Percentiles rank a stretch among this genome's conserved stretches.
Evolutionary conservation across 2,113 vertebrate genomes (phyloP).

Genomic region (Salvelinus sp.): DNA sequence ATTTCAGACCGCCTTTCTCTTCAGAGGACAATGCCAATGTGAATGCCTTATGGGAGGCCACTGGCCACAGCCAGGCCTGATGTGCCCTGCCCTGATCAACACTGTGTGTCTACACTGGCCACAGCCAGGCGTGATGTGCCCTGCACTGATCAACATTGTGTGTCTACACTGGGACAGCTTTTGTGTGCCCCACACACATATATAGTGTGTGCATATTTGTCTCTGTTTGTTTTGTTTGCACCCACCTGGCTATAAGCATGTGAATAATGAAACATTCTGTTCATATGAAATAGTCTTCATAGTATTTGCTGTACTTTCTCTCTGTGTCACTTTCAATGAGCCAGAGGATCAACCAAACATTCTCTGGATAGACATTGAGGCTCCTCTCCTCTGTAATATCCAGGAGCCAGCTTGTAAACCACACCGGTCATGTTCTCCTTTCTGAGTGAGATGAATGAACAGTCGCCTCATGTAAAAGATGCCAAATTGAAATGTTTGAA

Average conservation of each 20-base stretch:
- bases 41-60: conserved; percentile 53
- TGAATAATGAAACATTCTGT: conserved; percentile 51
- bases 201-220: conserved; percentile 2
- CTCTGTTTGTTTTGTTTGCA: conserved; percentile 33
- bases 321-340: conserved; percentile 62
- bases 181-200: background rate
- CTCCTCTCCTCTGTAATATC: conserved; percentile 22
- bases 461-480: conserved; percentile 27
- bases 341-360: conserved; percentile 44
- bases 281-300: conserved; percentile 48
- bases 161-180: background rate
- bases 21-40: conserved; percentile 59
- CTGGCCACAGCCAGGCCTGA: conserved; percentile 38
- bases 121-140: conserved; percentile 24
- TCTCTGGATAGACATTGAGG: conserved; percentile 27
- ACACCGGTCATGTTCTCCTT: conserved; percentile 33
- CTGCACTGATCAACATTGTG: background rate
- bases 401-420: conserved; percentile 24
- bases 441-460: conserved; percentile 57
- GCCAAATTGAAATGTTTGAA: conserved; percentile 29
- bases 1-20: conserved; percentile 61
- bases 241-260: conserved; percentile 11
- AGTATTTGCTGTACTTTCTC: conserved; percentile 33
- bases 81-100: background rate
- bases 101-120: conserved; percentile 21